Conservation (phyloP, 37 sponge, comb jelly and placozoan species). For the Crambe crambe region DNA sequence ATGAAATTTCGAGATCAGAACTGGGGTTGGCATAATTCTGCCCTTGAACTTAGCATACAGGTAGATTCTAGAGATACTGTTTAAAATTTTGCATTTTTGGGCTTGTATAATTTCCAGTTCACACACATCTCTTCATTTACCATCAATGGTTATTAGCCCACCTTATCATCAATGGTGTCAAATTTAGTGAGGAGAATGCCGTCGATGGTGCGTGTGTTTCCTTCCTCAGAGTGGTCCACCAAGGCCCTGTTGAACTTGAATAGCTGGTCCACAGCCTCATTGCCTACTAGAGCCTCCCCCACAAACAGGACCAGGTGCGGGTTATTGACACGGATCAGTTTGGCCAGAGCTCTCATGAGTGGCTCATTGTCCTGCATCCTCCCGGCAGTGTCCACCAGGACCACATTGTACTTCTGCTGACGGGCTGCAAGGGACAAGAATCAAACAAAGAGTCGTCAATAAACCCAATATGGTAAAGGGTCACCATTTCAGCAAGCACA, state of each 20-base stretch:
- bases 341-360: conserved; percentile 95
- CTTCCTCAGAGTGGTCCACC: conserved; percentile 70
- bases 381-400: conserved; percentile 96
- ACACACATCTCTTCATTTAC: no score
- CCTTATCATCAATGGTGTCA: conserved; percentile 98
- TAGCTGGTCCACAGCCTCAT: conserved; percentile 97
- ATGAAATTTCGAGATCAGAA: neutral
- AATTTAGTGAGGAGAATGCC: conserved; percentile 98
- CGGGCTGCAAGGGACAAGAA: conserved; percentile 31
- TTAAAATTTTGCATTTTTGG: no score
- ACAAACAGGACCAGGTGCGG: conserved; percentile 96
- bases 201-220: conserved; percentile 76
- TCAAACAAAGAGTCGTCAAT: neutral
- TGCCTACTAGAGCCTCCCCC: conserved; percentile 97
- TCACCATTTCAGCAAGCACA: neutral
- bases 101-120: no score
- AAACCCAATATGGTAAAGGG: neutral
- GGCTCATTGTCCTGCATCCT: conserved; percentile 99
- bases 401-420: conserved; percentile 85
- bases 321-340: conserved; percentile 85
- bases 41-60: no score
- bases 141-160: no score
- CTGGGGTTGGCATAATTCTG: no score
- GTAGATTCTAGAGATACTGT: no score
- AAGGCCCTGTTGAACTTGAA: conserved; percentile 92